Percentiles rank a stretch among this genome's conserved stretches.
These are phyloP conservation scores for Phocides pigmalion DNA, from an alignment of 1,140 invertebrate genomes.

Conservation along the genomic window DNA sequence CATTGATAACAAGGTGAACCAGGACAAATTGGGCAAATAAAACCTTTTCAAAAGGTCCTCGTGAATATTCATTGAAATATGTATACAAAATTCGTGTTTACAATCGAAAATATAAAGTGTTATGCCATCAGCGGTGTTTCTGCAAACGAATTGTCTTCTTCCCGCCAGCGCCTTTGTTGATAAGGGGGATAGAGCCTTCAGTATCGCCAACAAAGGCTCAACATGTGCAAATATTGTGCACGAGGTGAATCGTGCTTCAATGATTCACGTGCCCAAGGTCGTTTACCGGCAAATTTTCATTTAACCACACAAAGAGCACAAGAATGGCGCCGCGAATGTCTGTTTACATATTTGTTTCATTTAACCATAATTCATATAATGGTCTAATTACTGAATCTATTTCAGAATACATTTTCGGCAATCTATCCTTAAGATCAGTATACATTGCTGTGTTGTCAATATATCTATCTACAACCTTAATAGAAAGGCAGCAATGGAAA, in stretches of 20 bases:
- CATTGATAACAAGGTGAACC: too few relatives aligned
- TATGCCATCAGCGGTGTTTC: not conserved
- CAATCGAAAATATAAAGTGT: not conserved
- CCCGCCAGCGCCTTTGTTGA: conserved; percentile 2
- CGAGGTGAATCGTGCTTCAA: conserved; percentile 14
- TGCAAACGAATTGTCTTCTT: not conserved
- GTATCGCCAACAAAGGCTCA: conserved; percentile 9
- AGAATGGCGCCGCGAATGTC: conserved; percentile 7
- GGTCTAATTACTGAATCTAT: conserved; percentile 14
- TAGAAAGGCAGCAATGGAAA: not conserved
- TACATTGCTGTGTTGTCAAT: not conserved
- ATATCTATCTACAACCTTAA: not conserved
- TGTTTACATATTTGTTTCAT: conserved; percentile 32
- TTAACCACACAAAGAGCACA: conserved; percentile 26
- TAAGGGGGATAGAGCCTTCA: conserved; percentile 14
- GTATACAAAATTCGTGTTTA: too few relatives aligned
- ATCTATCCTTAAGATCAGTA: not conserved
- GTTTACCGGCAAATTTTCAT: conserved; percentile 33
- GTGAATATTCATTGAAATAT: too few relatives aligned
- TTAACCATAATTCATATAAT: conserved; percentile 29
- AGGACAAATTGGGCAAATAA: too few relatives aligned
- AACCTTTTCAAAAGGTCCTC: too few relatives aligned
- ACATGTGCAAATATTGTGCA: conserved; percentile 30
- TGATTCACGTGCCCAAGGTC: conserved; percentile 32
- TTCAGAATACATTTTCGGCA: not conserved